Evolutionary conservation across 2,797 vertebrate species (phyloP).

Genomic region (Knipowitschia caucasica): DNA sequence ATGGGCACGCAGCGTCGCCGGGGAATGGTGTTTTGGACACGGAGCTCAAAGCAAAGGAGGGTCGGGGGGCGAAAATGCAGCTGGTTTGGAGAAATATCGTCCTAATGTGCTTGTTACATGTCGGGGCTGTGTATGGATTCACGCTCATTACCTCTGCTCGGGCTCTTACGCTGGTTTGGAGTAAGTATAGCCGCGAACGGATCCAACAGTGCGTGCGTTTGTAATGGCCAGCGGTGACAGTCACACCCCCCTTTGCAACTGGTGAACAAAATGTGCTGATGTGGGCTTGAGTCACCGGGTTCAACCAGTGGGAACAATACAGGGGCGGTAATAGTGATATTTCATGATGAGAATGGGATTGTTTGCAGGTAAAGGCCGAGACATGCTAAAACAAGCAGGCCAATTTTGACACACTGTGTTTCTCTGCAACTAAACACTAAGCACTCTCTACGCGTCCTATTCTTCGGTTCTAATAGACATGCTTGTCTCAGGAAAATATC

Average conservation of each 20-base stretch:
- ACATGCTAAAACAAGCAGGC: no score
- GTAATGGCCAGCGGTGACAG: no score
- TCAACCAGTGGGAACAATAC: background rate
- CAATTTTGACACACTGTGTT: no score
- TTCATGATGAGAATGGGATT: background rate
- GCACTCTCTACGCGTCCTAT: no score
- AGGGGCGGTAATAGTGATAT: background rate
- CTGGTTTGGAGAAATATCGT: slow-evolving; percentile 94
- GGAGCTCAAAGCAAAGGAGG: slow-evolving; percentile 80
- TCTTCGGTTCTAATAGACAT: no score
- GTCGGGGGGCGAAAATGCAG: slow-evolving; percentile 70
- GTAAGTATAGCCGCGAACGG: slow-evolving; percentile 72
- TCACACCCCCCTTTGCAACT: slow-evolving; percentile 6
- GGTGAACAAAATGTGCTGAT: slow-evolving; percentile 48
- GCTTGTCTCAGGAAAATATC: no score
- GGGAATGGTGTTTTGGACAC: slow-evolving; percentile 85
- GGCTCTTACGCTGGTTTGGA: slow-evolving; percentile 75
- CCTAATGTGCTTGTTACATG: slow-evolving; percentile 84
- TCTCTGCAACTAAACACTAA: no score
- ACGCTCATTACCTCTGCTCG: slow-evolving; percentile 73
- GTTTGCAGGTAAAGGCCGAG: background rate
- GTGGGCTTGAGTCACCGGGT: slow-evolving; percentile 11
- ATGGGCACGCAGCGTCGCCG: slow-evolving; percentile 28
- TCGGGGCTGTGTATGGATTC: slow-evolving; percentile 77
- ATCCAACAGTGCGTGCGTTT: background rate